These are phyloP conservation scores for Palythoa grandis DNA, from an alignment of 92 coral and sea anemone genomes.

Conservation along the genomic window DNA sequence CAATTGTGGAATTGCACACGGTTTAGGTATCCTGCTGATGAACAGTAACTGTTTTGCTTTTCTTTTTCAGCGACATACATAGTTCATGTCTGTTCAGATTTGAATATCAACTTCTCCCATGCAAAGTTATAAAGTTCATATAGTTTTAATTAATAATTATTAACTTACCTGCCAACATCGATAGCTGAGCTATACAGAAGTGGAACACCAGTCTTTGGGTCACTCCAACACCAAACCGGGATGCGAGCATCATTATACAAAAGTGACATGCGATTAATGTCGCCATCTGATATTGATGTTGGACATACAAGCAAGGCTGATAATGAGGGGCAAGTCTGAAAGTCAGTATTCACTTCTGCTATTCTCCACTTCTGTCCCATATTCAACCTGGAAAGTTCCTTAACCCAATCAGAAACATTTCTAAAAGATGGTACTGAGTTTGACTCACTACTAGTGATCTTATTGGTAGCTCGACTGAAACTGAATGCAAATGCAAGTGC, in stretches of 20 bases:
- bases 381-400: slow-evolving; percentile 76
- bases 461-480: slow-evolving; percentile 54
- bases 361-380: slow-evolving; percentile 91
- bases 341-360: slow-evolving; percentile 81
- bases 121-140: no score
- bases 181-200: slow-evolving; percentile 82
- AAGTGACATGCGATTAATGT: slow-evolving; percentile 83
- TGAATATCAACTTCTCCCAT: no score
- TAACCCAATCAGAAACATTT: slow-evolving; percentile 84
- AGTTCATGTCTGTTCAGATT: no score
- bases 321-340: slow-evolving; percentile 79
- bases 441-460: slow-evolving; percentile 3
- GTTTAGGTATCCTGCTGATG: no score
- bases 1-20: no score
- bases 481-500: slow-evolving; percentile 89
- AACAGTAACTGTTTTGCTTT: no score
- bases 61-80: no score
- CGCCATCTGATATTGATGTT: slow-evolving; percentile 77
- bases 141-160: background rate
- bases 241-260: slow-evolving; percentile 85
- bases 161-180: slow-evolving; percentile 27
- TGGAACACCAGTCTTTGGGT: slow-evolving; percentile 85
- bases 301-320: slow-evolving; percentile 88
- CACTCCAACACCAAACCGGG: slow-evolving; percentile 99
- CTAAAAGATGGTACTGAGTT: slow-evolving; percentile 76